phyloP scores from a whole-genome alignment of 2,113 vertebrate species.

The Apteryx owenii region DNA sequence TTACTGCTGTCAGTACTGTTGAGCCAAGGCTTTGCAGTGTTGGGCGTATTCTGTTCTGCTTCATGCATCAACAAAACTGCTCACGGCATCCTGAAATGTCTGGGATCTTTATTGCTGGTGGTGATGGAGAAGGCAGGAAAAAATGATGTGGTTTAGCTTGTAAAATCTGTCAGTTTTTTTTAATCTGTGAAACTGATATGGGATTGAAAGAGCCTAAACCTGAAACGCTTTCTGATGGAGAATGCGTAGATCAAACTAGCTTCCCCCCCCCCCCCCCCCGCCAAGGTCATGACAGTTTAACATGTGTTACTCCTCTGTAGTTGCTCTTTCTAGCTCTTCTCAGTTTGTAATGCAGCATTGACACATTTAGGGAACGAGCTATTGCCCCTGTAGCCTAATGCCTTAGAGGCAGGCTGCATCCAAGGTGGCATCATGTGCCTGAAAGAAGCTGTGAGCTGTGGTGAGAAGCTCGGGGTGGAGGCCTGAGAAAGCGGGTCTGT shows the following conservation, averaged over 20 bases:
- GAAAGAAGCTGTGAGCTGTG: background rate
- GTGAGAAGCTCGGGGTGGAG: background rate
- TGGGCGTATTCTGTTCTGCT: background rate
- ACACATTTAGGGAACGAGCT: background rate
- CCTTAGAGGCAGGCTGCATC: background rate
- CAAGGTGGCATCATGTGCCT: background rate
- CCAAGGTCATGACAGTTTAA: background rate
- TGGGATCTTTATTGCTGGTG: background rate
- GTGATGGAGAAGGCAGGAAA: background rate
- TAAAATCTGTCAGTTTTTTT: background rate
- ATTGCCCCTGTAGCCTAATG: background rate
- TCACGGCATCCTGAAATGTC: background rate
- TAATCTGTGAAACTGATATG: fast-evolving
- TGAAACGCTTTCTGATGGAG: fast-evolving
- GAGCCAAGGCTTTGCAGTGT: background rate
- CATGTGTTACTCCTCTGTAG: background rate
- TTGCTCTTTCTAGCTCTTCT: background rate
- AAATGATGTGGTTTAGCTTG: background rate
- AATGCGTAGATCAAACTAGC: fast-evolving
- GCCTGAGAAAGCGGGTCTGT: background rate
- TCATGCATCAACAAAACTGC: background rate
- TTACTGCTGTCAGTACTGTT: background rate
- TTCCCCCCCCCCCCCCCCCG: background rate
- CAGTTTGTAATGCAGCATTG: background rate
- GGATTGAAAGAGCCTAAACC: background rate